These are phyloP conservation scores for Chionis minor DNA, from an alignment of 2,113 vertebrate species.

Conservation along the genomic window DNA sequence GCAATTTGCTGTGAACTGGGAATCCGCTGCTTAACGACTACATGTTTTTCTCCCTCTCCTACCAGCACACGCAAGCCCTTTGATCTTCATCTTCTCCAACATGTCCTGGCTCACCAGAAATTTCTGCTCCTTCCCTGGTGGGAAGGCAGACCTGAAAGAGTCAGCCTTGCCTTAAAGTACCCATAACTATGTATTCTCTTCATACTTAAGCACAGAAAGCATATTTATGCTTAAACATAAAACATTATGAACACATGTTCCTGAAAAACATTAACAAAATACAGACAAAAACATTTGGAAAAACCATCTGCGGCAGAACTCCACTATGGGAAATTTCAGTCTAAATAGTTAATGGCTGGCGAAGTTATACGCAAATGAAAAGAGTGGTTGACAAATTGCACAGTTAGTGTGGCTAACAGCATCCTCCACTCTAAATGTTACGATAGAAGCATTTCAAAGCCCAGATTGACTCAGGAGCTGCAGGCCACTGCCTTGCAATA, in stretches of 20 bases:
- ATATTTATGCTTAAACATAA: not conserved
- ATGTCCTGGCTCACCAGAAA: not conserved
- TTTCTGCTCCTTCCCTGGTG: not conserved
- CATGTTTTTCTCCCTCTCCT: not conserved
- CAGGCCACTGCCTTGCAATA: not conserved
- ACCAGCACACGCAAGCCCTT: not conserved
- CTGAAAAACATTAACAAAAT: not conserved
- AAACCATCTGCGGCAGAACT: slow-evolving; percentile 5
- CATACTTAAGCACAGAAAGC: not conserved
- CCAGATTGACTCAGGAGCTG: not conserved
- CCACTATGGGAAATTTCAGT: not conserved
- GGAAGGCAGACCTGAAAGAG: not conserved
- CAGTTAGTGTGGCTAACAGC: not conserved
- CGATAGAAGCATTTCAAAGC: not conserved
- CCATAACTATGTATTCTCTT: not conserved
- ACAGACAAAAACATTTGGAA: not conserved
- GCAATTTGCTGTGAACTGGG: not conserved
- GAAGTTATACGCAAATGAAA: not conserved
- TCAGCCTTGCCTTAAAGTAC: not conserved
- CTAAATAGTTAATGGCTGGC: not conserved
- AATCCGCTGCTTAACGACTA: not conserved
- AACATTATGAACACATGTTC: not conserved
- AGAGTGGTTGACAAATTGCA: not conserved
- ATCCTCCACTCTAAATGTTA: not conserved
- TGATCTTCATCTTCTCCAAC: not conserved